These are phyloP conservation scores for Hirundichthys speculiger DNA, from an alignment of 2,113 vertebrate species.

Conservation along the genomic window DNA sequence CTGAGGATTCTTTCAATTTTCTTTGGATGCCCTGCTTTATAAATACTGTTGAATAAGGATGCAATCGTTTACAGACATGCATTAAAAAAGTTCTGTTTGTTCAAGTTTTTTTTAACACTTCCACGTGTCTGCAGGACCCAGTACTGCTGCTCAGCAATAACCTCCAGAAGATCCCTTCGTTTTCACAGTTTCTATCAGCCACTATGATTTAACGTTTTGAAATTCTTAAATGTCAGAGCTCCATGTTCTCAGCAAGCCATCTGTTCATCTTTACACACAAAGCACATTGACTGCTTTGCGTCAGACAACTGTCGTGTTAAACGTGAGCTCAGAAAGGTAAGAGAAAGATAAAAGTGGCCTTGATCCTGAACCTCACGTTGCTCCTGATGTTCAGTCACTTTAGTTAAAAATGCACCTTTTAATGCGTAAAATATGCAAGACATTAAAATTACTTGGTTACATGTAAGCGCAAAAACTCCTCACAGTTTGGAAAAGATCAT, in stretches of 20 bases:
- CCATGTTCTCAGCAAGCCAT: neutral
- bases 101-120: constrained; percentile 22
- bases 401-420: too few relatives aligned
- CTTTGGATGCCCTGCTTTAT: neutral
- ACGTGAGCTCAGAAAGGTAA: too few relatives aligned
- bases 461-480: too few relatives aligned
- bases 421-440: too few relatives aligned
- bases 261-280: neutral
- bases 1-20: constrained; percentile 14
- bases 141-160: constrained; percentile 4
- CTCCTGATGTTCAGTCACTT: too few relatives aligned
- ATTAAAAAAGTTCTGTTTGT: constrained; percentile 22
- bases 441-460: too few relatives aligned
- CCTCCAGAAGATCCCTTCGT: constrained; percentile 29
- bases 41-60: neutral
- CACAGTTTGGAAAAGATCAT: too few relatives aligned
- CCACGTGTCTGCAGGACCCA: neutral
- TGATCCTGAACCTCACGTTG: too few relatives aligned
- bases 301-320: neutral
- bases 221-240: neutral
- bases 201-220: neutral
- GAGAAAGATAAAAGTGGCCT: too few relatives aligned
- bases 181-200: neutral
- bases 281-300: neutral
- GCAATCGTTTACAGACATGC: neutral